phyloP scores from a whole-genome alignment of 1,140 invertebrate species.

The Elymnias hypermnestra region DNA sequence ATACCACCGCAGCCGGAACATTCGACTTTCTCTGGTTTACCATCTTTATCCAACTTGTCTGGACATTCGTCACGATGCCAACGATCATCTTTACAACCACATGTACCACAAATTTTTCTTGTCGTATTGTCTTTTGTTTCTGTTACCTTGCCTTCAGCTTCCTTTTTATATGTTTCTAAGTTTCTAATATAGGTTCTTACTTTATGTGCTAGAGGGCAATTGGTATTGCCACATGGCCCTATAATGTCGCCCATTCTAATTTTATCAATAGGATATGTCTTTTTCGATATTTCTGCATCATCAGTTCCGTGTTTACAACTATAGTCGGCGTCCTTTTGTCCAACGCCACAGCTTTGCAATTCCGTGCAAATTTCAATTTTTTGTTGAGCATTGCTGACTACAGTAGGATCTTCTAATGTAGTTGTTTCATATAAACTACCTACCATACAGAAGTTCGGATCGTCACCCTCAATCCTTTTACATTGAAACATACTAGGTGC shows the following conservation, averaged over 20 bases:
- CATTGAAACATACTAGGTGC: conserved; percentile 64
- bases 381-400: conserved; percentile 34
- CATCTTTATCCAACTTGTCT: conserved; percentile 22
- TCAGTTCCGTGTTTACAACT: conserved; percentile 32
- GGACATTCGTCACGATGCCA: conserved; percentile 57
- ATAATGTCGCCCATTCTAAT: conserved; percentile 66
- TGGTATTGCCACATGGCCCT: conserved; percentile 63
- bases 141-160: conserved; percentile 31
- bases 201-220: conserved; percentile 61
- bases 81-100: conserved; percentile 60
- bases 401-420: conserved; percentile 56
- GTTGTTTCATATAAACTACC: conserved; percentile 64
- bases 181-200: conserved; percentile 60
- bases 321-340: conserved; percentile 21
- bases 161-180: conserved; percentile 53
- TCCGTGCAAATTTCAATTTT: conserved; percentile 64
- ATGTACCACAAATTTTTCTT: conserved; percentile 56
- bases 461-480: conserved; percentile 53
- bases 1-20: conserved; percentile 53
- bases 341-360: conserved; percentile 48
- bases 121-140: conserved; percentile 32
- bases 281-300: conserved; percentile 24
- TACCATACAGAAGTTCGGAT: conserved; percentile 64
- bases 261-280: conserved; percentile 54
- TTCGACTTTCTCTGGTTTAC: conserved; percentile 24